phyloP scores from a whole-genome alignment of 2,113 vertebrate species.

The Salvator merianae region DNA sequence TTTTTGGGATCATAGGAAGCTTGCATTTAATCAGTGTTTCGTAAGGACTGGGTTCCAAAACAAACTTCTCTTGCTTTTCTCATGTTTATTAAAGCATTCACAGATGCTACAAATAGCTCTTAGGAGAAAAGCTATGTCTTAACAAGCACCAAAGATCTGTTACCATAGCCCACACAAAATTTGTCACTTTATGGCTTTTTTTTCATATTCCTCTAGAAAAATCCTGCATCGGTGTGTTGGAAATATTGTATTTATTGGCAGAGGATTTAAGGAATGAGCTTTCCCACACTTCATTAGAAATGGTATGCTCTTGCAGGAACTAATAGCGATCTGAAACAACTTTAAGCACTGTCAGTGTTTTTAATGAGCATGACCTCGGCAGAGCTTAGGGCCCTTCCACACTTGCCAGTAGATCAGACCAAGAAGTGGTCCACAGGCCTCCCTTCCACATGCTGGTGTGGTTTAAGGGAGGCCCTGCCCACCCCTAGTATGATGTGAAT shows the following conservation, averaged over 20 bases:
- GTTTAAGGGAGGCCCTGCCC: no score
- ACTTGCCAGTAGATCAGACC: no score
- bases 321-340: neutral
- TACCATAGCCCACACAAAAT: neutral
- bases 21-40: neutral
- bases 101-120: neutral
- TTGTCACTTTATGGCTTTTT: neutral
- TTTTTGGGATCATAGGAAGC: neutral
- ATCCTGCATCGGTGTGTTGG: neutral
- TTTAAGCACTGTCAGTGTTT: slow-evolving; percentile 19
- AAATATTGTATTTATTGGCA: neutral
- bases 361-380: neutral
- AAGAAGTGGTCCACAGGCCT: no score
- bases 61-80: neutral
- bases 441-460: no score
- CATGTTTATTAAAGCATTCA: neutral
- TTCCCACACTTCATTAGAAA: neutral
- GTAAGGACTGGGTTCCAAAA: neutral
- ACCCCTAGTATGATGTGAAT: no score
- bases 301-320: neutral
- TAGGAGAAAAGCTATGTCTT: neutral
- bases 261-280: neutral
- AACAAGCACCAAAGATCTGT: neutral
- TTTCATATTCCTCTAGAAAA: neutral
- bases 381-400: no score